Conservation (phyloP, 2,888 invertebrate species). For the Brachylomia viminalis region DNA sequence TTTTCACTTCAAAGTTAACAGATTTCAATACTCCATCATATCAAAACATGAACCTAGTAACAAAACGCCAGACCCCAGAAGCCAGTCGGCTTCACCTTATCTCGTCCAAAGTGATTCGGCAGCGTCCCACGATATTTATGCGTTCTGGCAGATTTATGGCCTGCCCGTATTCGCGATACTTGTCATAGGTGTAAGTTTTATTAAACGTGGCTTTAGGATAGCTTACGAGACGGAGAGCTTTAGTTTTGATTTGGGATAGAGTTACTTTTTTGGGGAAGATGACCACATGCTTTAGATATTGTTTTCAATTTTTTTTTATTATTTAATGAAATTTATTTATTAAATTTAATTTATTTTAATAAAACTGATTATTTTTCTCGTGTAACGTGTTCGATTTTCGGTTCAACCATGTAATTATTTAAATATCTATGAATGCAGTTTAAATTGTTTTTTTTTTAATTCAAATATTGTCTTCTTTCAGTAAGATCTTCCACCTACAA, state of each 20-base stretch:
- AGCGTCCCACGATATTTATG: constrained; percentile 77
- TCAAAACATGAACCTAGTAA: constrained; percentile 55
- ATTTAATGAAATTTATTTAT: too few species aligned
- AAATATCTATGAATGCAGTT: too few species aligned
- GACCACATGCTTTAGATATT: too few species aligned
- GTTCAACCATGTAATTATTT: too few species aligned
- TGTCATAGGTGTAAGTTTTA: constrained; percentile 54
- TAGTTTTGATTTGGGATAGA: not conserved
- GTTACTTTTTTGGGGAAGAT: not conserved
- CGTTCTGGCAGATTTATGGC: constrained; percentile 75
- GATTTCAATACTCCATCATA: constrained; percentile 1
- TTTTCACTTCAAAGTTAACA: not conserved
- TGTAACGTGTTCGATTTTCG: too few species aligned
- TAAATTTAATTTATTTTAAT: too few species aligned
- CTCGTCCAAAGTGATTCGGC: constrained; percentile 80
- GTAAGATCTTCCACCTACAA: too few species aligned
- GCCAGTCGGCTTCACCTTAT: constrained; percentile 80
- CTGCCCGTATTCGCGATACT: constrained; percentile 47
- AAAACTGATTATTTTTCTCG: too few species aligned
- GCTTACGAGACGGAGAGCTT: not conserved
- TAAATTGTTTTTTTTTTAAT: too few species aligned
- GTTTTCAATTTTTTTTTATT: too few species aligned
- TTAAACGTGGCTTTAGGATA: constrained; percentile 35
- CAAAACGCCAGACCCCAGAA: constrained; percentile 59
- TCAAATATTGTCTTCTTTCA: too few species aligned